Evolutionary conservation across 2,888 invertebrate species (phyloP), one percentile per base, ranked within the genome.

Genomic region (Melitaea athalia): DNA sequence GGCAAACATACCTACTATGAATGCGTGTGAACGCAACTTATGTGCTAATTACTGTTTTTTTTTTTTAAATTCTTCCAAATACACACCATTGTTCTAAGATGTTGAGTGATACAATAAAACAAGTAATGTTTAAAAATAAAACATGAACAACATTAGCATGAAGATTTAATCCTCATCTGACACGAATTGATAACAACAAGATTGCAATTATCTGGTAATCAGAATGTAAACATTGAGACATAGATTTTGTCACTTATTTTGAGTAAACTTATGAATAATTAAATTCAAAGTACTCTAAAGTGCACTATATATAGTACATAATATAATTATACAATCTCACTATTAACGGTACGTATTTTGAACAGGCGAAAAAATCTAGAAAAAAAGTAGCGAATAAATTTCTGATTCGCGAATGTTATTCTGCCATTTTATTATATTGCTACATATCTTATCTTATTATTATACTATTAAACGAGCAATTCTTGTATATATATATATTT

Each of bases 151-250:
- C 15, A 59, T 64, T 42, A 53, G 31, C 17, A 45, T 62, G 69
- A 72, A 67, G 64, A 6, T 31, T 64, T 69, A 69, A 71, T 67
- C 69, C 59, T 49, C 17, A 47, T 33, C 49, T 62, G 11, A 64
- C 62, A 69, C 60, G 50, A 45, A 60, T 15, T 17, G 14, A 55
- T 59, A 64, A 67, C 64, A 49, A 69, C 64, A 49, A 69, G 64
- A 72, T 72, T 64, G 64, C 55, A 63, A 57, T 55, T 49, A 43
- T 55, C 59, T 10, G 55, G 49, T 72, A 68, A 68, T 65, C 65
- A 63, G 8, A 64, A 69, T 45, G 38, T 53, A 65, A 64, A 67
- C 24, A 52, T 17, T 10, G 10, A 17, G 10, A 52, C 17, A 17
- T 7, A 69, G 38, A n/a, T 64, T 60, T 47, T 49, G 38, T 62